Percentiles rank a stretch among this genome's conserved stretches.
phyloP scores from a whole-genome alignment of 2,797 vertebrate species.

The Chrosomus eos region DNA sequence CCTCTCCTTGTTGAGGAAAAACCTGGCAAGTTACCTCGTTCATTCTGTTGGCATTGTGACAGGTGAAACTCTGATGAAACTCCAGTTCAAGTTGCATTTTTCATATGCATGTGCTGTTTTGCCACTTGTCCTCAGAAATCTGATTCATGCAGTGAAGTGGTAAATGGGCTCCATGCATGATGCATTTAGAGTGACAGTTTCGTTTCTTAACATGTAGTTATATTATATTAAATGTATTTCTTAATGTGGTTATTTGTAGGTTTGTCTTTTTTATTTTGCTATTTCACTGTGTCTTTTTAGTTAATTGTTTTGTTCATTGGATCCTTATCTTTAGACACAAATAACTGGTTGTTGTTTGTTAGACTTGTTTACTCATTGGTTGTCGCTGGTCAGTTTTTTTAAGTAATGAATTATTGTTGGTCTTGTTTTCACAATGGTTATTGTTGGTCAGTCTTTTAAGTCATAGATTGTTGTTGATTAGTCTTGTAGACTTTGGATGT shows the following conservation, averaged over 20 bases:
- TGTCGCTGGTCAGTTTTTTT: background rate
- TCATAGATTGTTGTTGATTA: background rate
- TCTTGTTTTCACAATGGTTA: background rate
- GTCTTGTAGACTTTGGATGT: no score
- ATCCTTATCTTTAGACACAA: background rate
- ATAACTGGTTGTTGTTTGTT: background rate
- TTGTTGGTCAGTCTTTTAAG: background rate
- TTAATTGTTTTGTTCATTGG: background rate
- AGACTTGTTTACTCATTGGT: background rate
- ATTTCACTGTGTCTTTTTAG: background rate
- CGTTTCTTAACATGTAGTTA: background rate
- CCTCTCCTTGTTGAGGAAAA: slow-evolving; percentile 26
- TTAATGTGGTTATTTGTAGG: background rate
- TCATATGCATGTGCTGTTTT: slow-evolving; percentile 20
- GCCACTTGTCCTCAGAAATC: slow-evolving; percentile 11
- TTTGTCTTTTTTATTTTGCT: background rate
- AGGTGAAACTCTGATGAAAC: background rate
- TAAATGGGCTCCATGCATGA: slow-evolving; percentile 4
- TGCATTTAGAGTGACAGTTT: background rate
- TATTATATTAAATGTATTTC: background rate
- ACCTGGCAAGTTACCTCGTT: background rate
- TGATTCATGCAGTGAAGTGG: slow-evolving; percentile 9
- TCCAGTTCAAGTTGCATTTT: background rate
- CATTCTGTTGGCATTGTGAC: slow-evolving; percentile 17
- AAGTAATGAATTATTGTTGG: background rate